Percentiles rank a stretch among this genome's conserved stretches.
Evolutionary conservation across 1,140 invertebrate species (phyloP).

Genomic region (Amyelois transitella): DNA sequence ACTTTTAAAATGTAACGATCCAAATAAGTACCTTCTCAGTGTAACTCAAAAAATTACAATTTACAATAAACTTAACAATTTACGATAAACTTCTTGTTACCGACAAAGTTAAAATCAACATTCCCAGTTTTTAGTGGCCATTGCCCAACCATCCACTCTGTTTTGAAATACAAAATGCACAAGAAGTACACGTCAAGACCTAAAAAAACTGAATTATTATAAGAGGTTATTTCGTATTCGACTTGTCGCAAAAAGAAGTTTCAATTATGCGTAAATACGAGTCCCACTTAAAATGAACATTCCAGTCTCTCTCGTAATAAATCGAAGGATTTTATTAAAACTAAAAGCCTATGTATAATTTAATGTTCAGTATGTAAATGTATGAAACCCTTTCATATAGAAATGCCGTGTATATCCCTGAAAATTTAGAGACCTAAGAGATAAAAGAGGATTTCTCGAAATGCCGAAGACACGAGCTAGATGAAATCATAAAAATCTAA

Average conservation of each 20-base stretch:
- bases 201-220: constrained; percentile 53
- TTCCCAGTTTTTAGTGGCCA: neutral
- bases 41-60: neutral
- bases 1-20: too few species aligned
- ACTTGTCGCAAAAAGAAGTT: constrained; percentile 50
- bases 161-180: neutral
- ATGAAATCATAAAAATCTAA: too few species aligned
- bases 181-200: constrained; percentile 11
- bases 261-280: constrained; percentile 65
- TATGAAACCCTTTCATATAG: too few species aligned
- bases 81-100: neutral
- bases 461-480: too few species aligned
- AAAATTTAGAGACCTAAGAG: too few species aligned
- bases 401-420: too few species aligned
- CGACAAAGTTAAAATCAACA: neutral
- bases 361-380: too few species aligned
- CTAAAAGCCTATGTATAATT: too few species aligned
- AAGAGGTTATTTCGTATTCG: constrained; percentile 54
- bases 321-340: neutral
- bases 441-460: too few species aligned
- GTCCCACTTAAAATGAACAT: constrained; percentile 44
- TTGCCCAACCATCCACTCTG: neutral
- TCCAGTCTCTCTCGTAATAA: neutral
- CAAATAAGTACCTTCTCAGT: neutral
- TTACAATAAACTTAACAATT: neutral